Evolutionary conservation across 2,113 vertebrate genomes (phyloP), one percentile per base, ranked within the genome.

Genomic region (Melanerpes formicivorus): DNA sequence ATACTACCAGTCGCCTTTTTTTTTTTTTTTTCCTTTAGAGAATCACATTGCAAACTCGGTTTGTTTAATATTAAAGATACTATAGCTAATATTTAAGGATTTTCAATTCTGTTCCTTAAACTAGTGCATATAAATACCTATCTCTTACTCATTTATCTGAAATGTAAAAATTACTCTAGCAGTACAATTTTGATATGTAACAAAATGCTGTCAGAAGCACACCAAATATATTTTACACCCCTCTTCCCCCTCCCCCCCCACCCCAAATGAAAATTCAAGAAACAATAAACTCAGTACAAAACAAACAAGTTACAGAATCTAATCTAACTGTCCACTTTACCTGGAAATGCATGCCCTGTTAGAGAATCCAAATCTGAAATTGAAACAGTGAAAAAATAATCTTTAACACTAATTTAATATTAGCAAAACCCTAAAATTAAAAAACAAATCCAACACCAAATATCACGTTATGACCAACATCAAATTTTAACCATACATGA

Each of bases 291-390:
- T 80, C 66, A 81, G 16, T 59, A 80, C 77, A 87, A 88, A 87
- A 80, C 63, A 80, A 54, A 92, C 71, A 90, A 84, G 75, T 42
- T 93, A 94, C 62, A 90, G 17, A 90, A 90, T 94, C 94, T 92
- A 90, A 76, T 90, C 95, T 96, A 93, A 80, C 96, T 94, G 77
- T 83, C 58, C 90, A 96, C 95, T 80, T 97, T 97, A 97, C 96
- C 96, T 97, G 92, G 93, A 93, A 96, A 97, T 94, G 94, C 95
- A 96, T 97, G 95, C 95, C 96, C 96, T 97, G 95, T 96, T 95
- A 97, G 96, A 96, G 96, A 97, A 97, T 97, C 95, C 96, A 96
- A 97, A 97, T 96, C 96, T 97, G 95, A 95, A 97, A 96, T 95
- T 92, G 80, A 95, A 97, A 95, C 94, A 97, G 55, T 94, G 76